Evolutionary conservation across 2,888 invertebrate species (phyloP).

Genomic region (Pocota personata): DNA sequence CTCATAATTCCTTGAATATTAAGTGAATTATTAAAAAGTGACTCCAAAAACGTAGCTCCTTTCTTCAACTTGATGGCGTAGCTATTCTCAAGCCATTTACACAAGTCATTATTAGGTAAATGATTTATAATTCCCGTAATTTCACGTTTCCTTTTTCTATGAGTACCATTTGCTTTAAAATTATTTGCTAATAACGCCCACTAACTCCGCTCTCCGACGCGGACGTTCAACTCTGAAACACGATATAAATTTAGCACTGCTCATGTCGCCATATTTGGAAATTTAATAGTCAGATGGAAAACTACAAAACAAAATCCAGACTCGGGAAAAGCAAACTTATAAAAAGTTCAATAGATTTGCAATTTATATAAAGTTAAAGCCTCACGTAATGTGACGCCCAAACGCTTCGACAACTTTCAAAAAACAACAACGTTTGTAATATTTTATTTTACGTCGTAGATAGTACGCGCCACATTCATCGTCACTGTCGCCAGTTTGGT

Average conservation of each 20-base stretch:
- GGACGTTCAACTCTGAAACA: constrained; percentile 58
- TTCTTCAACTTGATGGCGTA: no score
- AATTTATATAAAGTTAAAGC: constrained; percentile 30
- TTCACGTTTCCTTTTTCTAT: constrained; percentile 8
- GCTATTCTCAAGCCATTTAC: background rate
- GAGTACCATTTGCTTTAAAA: background rate
- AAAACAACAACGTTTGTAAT: constrained; percentile 10
- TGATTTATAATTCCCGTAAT: background rate
- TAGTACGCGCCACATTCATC: constrained; percentile 10
- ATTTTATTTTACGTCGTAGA: background rate
- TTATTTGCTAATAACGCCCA: constrained; percentile 35
- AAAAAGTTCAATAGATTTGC: constrained; percentile 46
- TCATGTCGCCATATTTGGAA: constrained; percentile 38
- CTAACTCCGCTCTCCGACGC: background rate
- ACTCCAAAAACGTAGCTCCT: no score
- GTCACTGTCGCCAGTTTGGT: constrained; percentile 59
- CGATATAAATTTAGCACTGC: constrained; percentile 29
- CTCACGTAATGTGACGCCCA: constrained; percentile 57
- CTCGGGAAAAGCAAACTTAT: constrained; percentile 27
- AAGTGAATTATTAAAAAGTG: no score
- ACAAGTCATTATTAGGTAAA: background rate
- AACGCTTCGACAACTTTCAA: constrained; percentile 38
- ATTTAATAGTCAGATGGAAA: constrained; percentile 55
- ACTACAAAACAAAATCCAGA: constrained; percentile 23
- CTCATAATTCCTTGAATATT: no score